Percentiles rank a stretch among this genome's conserved stretches.
Evolutionary conservation across 2,113 vertebrate genomes (phyloP).

Genomic region (Gasterosteus aculeatus): DNA sequence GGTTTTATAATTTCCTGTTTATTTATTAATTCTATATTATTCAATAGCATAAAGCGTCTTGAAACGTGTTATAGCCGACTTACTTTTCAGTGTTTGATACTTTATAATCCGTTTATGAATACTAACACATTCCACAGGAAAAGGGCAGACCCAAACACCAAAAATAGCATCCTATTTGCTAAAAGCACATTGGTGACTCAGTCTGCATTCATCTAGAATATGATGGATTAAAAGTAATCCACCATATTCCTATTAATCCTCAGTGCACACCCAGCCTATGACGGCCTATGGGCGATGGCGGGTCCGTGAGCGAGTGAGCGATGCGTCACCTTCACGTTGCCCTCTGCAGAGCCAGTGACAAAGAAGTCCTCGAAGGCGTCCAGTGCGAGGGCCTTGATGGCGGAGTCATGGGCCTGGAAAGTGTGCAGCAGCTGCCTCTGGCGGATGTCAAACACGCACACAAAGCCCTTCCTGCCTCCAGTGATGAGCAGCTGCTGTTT

Average conservation of each 20-base stretch:
- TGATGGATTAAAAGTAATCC: neutral
- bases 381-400: constrained; percentile 93
- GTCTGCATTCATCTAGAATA: neutral
- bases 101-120: too few relatives aligned
- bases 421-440: constrained; percentile 93
- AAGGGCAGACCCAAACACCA: neutral
- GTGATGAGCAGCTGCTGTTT: constrained; percentile 95
- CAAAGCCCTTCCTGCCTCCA: constrained; percentile 91
- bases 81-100: too few relatives aligned
- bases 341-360: constrained; percentile 95
- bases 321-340: constrained; percentile 93
- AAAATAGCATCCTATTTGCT: neutral
- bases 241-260: neutral
- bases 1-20: too few relatives aligned
- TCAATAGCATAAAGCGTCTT: neutral
- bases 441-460: constrained; percentile 95
- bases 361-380: constrained; percentile 93
- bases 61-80: neutral
- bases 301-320: neutral
- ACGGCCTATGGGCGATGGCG: neutral
- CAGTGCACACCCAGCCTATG: neutral
- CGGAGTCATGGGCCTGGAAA: constrained; percentile 96
- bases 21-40: too few relatives aligned
- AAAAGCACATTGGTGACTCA: neutral
- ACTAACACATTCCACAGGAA: too few relatives aligned